These are phyloP conservation scores for Mionectes macconnelli DNA, from an alignment of 2,113 vertebrate genomes.

Conservation along the genomic window DNA sequence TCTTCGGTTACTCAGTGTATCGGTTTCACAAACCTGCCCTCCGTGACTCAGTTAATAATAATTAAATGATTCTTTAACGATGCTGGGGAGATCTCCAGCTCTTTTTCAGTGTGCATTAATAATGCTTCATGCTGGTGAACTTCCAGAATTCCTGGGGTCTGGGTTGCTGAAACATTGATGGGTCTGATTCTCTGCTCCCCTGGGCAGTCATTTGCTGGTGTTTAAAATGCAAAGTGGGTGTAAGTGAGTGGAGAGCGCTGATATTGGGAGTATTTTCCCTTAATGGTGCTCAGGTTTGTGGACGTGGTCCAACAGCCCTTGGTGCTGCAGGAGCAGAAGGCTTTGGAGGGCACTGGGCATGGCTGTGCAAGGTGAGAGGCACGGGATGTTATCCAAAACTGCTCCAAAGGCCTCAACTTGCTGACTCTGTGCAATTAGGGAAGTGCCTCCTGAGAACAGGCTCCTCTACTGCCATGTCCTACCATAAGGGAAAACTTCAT, in stretches of 20 bases:
- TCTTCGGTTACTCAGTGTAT: background rate
- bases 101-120: slow-evolving; percentile 52
- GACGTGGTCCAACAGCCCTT: slow-evolving; percentile 46
- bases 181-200: slow-evolving; percentile 47
- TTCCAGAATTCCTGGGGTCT: slow-evolving; percentile 55
- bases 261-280: slow-evolving; percentile 49
- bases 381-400: background rate
- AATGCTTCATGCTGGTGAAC: slow-evolving; percentile 1
- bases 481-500: fast-evolving
- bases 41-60: slow-evolving; percentile 61
- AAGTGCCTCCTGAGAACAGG: background rate
- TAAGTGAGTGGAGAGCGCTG: slow-evolving; percentile 28
- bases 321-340: slow-evolving; percentile 22
- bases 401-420: background rate
- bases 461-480: background rate
- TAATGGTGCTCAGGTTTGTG: slow-evolving; percentile 29
- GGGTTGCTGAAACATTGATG: slow-evolving; percentile 33
- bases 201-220: slow-evolving; percentile 39
- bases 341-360: background rate
- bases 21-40: slow-evolving; percentile 43
- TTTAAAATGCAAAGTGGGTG: slow-evolving; percentile 51
- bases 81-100: slow-evolving; percentile 48
- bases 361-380: slow-evolving; percentile 6
- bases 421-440: background rate
- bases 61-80: slow-evolving; percentile 59